Base-by-base conservation (phyloP, 2,113 vertebrate genomes). In the Ciconia stormi region DNA sequence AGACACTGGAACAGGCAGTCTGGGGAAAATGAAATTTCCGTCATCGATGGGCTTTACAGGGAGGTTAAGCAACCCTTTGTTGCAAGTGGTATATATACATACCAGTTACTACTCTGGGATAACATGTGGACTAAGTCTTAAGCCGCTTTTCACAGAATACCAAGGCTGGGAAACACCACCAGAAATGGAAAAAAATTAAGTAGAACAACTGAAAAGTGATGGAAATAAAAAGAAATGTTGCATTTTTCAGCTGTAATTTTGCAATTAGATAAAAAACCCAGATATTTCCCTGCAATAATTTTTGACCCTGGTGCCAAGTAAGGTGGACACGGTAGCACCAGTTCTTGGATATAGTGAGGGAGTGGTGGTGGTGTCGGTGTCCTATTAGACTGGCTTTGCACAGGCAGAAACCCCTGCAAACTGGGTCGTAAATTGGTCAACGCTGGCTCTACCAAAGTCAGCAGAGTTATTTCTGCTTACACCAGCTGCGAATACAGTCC, bases 401-500 rank as follows among this genome's bases (percentile, higher is more conserved):
- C 19, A 11, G 58, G 40, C 3, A 3, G 73, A 47, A 74, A 56
- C 11, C 27, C 12, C 40, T 23, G 19, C n/a, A 63, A 38, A 29
- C 32, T 7, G 49, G 40, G 34, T 10, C 46, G 73, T 20, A 6
- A 52, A 61, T 23, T 13, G 49, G n/a, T 38, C 23, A 21, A 6
- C 1, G 0, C 8, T 40, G 42, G 8, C 40, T 66, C 46, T 72
- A 16, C 49, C 10, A 1, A 42, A 55, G 14, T 1, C 55, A 70
- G 30, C 25, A 40, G n/a, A 38, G 32, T 16, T 47, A 42, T 52
- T 90, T 53, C 79, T 52, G 38, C 71, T 67, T n/a, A 19, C 11
- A 36, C 42, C 78, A 38, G 66, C 22, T 38, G 94, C 62, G 56
- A 82, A 83, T 10, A 21, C 23, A 61, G 26, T 21, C 53, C 40